Conservation (phyloP, 2,113 vertebrate species). For the Grus americana region DNA sequence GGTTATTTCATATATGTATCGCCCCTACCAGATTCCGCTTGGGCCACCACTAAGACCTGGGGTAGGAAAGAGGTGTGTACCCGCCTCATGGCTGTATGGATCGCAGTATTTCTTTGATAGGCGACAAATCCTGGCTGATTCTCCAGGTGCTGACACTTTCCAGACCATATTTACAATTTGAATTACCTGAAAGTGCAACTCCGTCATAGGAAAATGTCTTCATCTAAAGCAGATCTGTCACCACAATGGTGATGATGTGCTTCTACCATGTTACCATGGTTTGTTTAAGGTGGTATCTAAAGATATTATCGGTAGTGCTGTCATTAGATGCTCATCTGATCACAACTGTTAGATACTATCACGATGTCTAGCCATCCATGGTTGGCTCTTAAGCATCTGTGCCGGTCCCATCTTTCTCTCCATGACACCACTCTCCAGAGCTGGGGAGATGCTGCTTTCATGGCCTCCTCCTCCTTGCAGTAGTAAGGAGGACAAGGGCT, state of each 20-base stretch:
- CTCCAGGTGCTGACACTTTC: background rate
- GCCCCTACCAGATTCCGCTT: background rate
- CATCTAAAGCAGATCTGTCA: background rate
- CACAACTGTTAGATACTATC: background rate
- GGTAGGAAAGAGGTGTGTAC: rapidly evolving
- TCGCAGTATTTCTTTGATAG: background rate
- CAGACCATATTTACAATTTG: background rate
- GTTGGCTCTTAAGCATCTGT: background rate
- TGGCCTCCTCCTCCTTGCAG: background rate
- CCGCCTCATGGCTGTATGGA: background rate
- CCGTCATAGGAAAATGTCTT: background rate
- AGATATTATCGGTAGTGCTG: background rate
- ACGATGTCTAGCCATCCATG: rapidly evolving
- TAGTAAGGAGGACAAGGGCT: background rate
- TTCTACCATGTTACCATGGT: too few species aligned
- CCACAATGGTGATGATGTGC: background rate
- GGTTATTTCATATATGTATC: rapidly evolving
- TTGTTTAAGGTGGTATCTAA: background rate
- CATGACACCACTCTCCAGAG: background rate
- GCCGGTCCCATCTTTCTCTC: background rate
- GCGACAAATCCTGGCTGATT: background rate
- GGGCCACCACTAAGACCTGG: background rate
- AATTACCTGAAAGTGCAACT: background rate
- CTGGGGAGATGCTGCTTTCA: background rate
- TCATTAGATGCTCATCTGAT: background rate